Conservation (phyloP, 2,113 vertebrate species). For the Xerus inauris region DNA sequence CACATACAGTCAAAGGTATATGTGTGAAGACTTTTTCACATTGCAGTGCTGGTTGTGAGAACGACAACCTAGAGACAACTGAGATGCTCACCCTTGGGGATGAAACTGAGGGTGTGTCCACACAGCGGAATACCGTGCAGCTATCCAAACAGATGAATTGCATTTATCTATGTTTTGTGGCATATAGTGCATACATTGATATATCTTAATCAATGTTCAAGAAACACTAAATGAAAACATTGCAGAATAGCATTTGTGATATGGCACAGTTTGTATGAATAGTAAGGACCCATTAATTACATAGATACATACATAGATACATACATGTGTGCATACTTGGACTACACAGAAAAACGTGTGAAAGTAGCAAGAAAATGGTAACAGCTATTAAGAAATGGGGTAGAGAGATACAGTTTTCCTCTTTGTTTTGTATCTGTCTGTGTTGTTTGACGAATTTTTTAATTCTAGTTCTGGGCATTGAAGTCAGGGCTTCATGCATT, state of each 20-base stretch:
- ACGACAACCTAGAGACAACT: background rate
- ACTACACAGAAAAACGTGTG: background rate
- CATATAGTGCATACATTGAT: background rate
- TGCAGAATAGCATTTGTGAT: background rate
- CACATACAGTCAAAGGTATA: fast-evolving
- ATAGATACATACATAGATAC: no score
- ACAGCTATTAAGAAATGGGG: background rate
- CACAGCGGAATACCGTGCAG: fast-evolving
- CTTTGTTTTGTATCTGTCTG: background rate
- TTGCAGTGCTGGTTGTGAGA: background rate
- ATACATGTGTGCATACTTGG: background rate
- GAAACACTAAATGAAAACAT: background rate
- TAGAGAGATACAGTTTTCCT: background rate
- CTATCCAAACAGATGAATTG: fast-evolving
- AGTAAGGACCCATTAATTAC: background rate
- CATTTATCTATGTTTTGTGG: background rate
- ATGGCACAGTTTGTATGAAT: background rate
- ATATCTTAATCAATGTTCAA: background rate
- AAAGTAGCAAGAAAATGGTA: background rate
- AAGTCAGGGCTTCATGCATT: background rate
- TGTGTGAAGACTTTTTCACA: background rate
- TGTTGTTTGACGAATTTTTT: no score
- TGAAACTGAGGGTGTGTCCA: background rate
- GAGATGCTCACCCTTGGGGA: no score
- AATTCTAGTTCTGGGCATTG: background rate